A percentile compares a stretch with the other conserved stretches of the same genome.
These are phyloP conservation scores for Andrena cerasifolii DNA, from an alignment of 1,140 invertebrate species.

Conservation along the genomic window DNA sequence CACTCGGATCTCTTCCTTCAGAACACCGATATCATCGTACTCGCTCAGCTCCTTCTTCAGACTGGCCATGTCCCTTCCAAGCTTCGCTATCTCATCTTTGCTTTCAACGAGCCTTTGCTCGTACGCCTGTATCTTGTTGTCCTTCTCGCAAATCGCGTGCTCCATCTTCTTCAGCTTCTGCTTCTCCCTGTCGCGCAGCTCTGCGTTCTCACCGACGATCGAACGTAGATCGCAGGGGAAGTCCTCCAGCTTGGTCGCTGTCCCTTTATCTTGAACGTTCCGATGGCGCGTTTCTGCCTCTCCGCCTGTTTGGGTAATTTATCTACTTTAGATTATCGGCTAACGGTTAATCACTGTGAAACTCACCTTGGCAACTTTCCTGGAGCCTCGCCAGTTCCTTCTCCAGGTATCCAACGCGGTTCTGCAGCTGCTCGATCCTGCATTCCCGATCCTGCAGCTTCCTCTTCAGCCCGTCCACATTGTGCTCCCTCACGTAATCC, in stretches of 20 bases:
- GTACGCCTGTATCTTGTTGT: conserved; percentile 71
- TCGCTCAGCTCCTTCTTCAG: conserved; percentile 64
- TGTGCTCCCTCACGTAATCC: conserved; percentile 75
- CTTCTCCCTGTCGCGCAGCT: conserved; percentile 61
- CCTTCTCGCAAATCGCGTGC: conserved; percentile 70
- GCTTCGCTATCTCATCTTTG: conserved; percentile 65
- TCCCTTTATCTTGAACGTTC: conserved; percentile 8
- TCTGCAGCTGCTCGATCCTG: conserved; percentile 73
- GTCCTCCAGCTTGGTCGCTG: not conserved
- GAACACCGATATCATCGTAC: conserved; percentile 65
- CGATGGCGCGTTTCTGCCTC: not conserved
- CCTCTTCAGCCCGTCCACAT: conserved; percentile 74
- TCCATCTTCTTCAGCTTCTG: conserved; percentile 76
- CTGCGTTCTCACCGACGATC: not conserved
- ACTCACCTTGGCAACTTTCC: conserved; percentile 32
- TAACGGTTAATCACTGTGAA: too few species aligned
- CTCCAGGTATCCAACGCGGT: conserved; percentile 54
- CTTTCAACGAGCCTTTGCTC: conserved; percentile 69
- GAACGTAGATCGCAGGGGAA: not conserved
- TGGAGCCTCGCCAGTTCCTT: conserved; percentile 50
- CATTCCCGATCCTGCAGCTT: conserved; percentile 76
- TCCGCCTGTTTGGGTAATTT: conserved; percentile 2
- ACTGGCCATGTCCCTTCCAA: conserved; percentile 59
- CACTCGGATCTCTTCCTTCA: conserved; percentile 74
- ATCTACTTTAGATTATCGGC: too few species aligned